Conservation (phyloP, 2,113 vertebrate genomes). For the Rhynchopsitta pachyrhyncha region DNA sequence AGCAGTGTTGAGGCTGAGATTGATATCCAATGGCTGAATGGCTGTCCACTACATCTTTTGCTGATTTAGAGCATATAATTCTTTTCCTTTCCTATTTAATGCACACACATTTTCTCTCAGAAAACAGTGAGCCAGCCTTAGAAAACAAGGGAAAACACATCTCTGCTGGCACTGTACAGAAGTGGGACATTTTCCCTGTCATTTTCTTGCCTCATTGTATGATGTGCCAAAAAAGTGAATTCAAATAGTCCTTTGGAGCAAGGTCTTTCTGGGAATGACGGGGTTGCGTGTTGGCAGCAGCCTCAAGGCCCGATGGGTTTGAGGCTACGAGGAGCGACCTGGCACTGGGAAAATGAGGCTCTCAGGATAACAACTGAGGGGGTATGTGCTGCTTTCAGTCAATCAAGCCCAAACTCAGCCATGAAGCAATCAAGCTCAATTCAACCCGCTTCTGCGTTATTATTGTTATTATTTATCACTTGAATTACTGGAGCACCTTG, state of each 20-base stretch:
- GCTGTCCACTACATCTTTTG: not conserved
- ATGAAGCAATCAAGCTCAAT: conserved; percentile 62
- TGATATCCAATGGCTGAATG: fast-evolving
- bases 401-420: conserved; percentile 55
- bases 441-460: conserved; percentile 30
- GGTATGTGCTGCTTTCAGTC: conserved; percentile 40
- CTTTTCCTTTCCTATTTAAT: not conserved
- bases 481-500: conserved; percentile 60
- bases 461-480: conserved; percentile 71
- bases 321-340: not conserved
- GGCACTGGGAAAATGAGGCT: conserved; percentile 32
- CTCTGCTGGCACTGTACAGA: not conserved
- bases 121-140: not conserved
- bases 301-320: not conserved
- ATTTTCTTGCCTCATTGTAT: conserved; percentile 23
- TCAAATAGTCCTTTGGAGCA: not conserved
- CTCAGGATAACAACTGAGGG: conserved; percentile 32
- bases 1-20: not conserved
- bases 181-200: not conserved
- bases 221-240: conserved; percentile 6
- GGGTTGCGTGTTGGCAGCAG: not conserved
- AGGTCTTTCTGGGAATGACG: conserved; percentile 8
- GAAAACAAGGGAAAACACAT: not conserved
- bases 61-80: not conserved
- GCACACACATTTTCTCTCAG: not conserved